These are phyloP conservation scores for Laticauda colubrina DNA, from an alignment of 2,113 vertebrate species.

Conservation along the genomic window DNA sequence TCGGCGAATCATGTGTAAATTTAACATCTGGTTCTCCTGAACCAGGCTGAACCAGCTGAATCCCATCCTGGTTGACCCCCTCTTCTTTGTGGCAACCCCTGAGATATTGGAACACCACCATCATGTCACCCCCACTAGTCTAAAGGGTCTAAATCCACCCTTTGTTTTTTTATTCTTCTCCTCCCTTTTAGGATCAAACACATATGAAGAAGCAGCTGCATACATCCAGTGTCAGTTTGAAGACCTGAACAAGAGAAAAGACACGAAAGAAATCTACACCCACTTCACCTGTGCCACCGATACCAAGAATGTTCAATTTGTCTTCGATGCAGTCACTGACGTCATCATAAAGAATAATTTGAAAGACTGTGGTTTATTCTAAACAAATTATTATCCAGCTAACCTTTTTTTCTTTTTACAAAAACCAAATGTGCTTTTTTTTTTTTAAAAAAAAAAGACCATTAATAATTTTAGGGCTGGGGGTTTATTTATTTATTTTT, in stretches of 20 bases:
- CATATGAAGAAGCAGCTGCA: constrained; percentile 95
- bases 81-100: no score
- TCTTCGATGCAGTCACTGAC: constrained; percentile 97
- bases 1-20: no score
- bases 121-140: no score
- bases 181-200: constrained; percentile 84
- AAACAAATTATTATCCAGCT: constrained; percentile 60
- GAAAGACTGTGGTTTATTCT: constrained; percentile 98
- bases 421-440: constrained; percentile 56
- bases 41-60: no score
- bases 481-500: constrained; percentile 37
- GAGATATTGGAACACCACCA: no score
- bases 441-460: neutral
- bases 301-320: constrained; percentile 98
- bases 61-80: no score
- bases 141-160: no score
- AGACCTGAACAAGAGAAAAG: constrained; percentile 97
- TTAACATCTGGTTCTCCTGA: no score
- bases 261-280: constrained; percentile 98
- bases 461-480: neutral
- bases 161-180: neutral
- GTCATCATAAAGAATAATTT: constrained; percentile 99
- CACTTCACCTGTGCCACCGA: constrained; percentile 99
- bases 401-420: constrained; percentile 49
- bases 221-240: constrained; percentile 98